Evolutionary conservation across 2,113 vertebrate species (phyloP).

Genomic region (Tragelaphus scriptus): DNA sequence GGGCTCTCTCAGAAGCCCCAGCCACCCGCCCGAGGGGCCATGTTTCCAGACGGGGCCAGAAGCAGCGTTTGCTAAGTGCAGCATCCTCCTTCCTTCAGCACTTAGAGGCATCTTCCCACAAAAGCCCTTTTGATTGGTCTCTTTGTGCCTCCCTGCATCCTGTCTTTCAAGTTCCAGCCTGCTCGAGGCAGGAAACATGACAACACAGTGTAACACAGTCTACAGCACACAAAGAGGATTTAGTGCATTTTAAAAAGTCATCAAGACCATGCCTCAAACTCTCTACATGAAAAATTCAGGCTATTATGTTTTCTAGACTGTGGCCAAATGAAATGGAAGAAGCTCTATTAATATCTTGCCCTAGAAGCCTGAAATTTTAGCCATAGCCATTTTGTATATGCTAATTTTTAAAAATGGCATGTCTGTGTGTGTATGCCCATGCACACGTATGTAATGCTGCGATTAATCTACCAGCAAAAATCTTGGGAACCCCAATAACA

Average conservation of each 20-base stretch:
- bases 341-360: not conserved
- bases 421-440: not conserved
- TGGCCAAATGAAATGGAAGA: constrained; percentile 6
- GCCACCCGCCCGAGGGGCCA: not conserved
- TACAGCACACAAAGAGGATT: not conserved
- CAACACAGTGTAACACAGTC: not conserved
- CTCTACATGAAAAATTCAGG: constrained; percentile 14
- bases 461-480: not conserved
- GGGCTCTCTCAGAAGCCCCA: not conserved
- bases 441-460: not conserved
- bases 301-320: not conserved
- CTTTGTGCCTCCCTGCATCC: not conserved
- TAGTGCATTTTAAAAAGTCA: not conserved
- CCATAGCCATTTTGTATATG: not conserved
- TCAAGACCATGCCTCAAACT: not conserved
- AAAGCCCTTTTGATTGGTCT: not conserved
- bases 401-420: not conserved
- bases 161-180: not conserved
- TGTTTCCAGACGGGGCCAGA: not conserved
- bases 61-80: not conserved
- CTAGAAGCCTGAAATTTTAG: not conserved
- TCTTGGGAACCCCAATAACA: not conserved
- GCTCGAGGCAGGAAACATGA: not conserved
- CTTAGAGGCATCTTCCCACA: not conserved
- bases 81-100: not conserved